A percentile compares a stretch with the other conserved stretches of the same genome.
Evolutionary conservation across 37 sponge, comb jelly and placozoan species (phyloP).

Genomic region (Aphrocallistes beatrix): DNA sequence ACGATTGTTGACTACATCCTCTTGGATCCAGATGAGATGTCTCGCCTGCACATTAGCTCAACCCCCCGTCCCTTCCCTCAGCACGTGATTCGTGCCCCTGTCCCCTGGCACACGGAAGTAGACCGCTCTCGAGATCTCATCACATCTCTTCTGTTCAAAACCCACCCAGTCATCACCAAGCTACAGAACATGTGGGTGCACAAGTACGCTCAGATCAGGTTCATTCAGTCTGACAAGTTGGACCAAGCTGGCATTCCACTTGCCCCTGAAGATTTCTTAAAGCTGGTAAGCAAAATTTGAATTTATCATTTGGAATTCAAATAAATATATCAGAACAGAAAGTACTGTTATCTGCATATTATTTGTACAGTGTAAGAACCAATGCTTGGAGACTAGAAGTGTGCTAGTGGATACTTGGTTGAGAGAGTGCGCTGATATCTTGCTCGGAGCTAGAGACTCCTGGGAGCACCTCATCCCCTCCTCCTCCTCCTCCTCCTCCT

Average conservation of each 20-base stretch:
- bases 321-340: too few species aligned
- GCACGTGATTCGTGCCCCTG: constrained; percentile 59
- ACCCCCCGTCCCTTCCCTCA: constrained; percentile 31
- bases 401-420: constrained; percentile 66
- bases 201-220: constrained; percentile 32
- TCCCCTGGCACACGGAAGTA: constrained; percentile 62
- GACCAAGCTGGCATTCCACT: constrained; percentile 10
- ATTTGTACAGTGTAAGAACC: constrained; percentile 26
- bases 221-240: background rate
- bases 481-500: background rate
- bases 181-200: constrained; percentile 63
- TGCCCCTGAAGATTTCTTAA: background rate
- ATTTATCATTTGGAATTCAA: background rate
- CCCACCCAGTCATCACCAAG: constrained; percentile 44
- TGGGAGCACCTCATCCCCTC: constrained; percentile 77
- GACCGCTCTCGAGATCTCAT: constrained; percentile 25
- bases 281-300: constrained; percentile 5
- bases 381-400: constrained; percentile 40
- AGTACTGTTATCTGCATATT: too few species aligned
- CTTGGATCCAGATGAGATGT: constrained; percentile 54
- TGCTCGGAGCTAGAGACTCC: constrained; percentile 34
- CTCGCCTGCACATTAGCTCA: constrained; percentile 51
- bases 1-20: constrained; percentile 75
- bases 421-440: constrained; percentile 63
- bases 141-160: constrained; percentile 49